These are phyloP conservation scores for Drosophila ficusphila DNA, from an alignment of 1,140 invertebrate species.

Conservation along the genomic window DNA sequence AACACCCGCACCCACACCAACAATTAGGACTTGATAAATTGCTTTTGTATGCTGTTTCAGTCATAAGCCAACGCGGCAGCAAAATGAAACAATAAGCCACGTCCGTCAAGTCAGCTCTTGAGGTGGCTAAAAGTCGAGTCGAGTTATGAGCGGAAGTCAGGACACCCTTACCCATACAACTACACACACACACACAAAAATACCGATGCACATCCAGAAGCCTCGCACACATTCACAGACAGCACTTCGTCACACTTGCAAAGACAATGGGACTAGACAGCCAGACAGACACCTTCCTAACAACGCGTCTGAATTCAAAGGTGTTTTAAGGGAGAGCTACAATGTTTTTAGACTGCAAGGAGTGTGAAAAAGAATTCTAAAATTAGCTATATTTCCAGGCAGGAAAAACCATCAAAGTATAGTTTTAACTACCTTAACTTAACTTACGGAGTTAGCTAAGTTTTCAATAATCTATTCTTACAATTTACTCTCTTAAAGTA, in stretches of 20 bases:
- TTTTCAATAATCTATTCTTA: too few relatives aligned
- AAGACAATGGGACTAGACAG: conserved; percentile 79
- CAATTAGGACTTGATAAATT: conserved; percentile 81
- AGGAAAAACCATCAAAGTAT: not conserved
- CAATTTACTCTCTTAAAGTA: too few relatives aligned
- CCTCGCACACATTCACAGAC: conserved; percentile 16
- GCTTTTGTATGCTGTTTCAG: conserved; percentile 78
- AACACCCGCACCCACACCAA: conserved; percentile 42
- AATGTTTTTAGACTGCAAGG: not conserved
- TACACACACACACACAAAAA: conserved; percentile 20
- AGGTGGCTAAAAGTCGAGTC: conserved; percentile 73
- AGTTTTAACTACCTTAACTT: too few relatives aligned
- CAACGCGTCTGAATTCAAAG: conserved; percentile 13
- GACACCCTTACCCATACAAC: conserved; percentile 38
- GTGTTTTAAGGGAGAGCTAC: not conserved
- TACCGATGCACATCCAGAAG: not conserved
- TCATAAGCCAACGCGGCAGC: conserved; percentile 67
- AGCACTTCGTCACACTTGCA: conserved; percentile 54
- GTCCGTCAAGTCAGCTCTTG: conserved; percentile 77
- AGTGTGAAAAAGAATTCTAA: conserved; percentile 2
- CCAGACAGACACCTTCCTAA: conserved; percentile 49
- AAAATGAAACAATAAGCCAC: conserved; percentile 82
- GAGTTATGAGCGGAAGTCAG: conserved; percentile 70
- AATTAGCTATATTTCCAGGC: conserved; percentile 2
- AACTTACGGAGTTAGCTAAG: too few relatives aligned